A percentile compares a stretch with the other conserved stretches of the same genome.
Evolutionary conservation across 1,140 invertebrate genomes (phyloP).

Genomic region (Portunus trituberculatus): DNA sequence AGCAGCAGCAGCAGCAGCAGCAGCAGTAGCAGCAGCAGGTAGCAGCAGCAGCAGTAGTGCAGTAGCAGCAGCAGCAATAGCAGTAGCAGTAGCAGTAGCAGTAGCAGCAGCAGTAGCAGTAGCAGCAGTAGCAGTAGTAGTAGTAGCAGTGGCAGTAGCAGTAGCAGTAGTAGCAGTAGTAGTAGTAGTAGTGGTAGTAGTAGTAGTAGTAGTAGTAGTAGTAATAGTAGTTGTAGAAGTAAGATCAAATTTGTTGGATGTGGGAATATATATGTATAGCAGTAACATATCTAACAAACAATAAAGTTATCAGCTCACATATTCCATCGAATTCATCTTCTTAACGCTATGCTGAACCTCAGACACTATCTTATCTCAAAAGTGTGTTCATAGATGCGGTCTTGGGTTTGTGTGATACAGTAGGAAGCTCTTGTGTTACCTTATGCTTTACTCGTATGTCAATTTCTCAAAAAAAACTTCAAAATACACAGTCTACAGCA

Average conservation of each 20-base stretch:
- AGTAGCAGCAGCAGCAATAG: neutral
- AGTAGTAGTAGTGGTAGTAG: conserved; percentile 39
- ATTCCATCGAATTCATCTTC: no score
- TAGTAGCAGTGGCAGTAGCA: conserved; percentile 4
- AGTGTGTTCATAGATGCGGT: no score
- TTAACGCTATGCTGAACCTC: no score
- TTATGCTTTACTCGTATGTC: no score
- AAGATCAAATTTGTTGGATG: neutral
- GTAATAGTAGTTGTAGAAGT: neutral
- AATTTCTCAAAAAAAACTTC: no score
- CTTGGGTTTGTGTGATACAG: neutral
- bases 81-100: neutral
- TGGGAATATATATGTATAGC: no score
- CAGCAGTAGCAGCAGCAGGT: neutral
- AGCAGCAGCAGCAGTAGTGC: neutral
- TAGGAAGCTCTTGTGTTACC: no score
- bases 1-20: neutral
- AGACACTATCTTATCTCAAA: no score
- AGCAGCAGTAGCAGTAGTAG: neutral
- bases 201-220: conserved; percentile 34
- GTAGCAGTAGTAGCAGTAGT: conserved; percentile 34
- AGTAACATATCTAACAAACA: no score
- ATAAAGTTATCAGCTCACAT: no score
- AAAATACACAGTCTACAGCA: no score
- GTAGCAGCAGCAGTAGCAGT: neutral